These are phyloP conservation scores for Synanceia verrucosa DNA, from an alignment of 2,797 vertebrate species.

Conservation along the genomic window DNA sequence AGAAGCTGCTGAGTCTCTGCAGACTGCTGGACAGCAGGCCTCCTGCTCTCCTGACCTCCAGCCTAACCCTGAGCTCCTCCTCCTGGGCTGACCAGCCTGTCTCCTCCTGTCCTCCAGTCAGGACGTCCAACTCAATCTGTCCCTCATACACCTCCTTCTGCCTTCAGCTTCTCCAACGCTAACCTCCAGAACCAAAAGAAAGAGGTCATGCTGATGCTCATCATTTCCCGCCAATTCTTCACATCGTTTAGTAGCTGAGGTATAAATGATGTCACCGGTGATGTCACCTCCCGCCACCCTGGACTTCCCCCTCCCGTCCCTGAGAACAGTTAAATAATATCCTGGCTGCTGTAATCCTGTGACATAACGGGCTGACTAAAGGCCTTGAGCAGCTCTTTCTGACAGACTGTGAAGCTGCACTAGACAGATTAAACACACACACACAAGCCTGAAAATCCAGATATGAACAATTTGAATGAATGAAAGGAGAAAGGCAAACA, in stretches of 20 bases:
- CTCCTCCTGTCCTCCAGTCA: background rate
- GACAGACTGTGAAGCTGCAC: conserved; percentile 81
- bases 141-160: background rate
- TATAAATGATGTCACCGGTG: conserved; percentile 27
- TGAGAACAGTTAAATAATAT: conserved; percentile 67
- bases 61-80: background rate
- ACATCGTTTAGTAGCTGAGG: background rate
- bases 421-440: conserved; percentile 28
- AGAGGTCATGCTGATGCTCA: background rate
- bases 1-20: too few relatives aligned
- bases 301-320: background rate
- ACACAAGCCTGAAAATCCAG: background rate
- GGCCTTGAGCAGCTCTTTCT: conserved; percentile 77
- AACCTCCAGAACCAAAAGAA: background rate
- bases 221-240: background rate
- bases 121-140: background rate
- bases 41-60: background rate
- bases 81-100: background rate
- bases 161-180: background rate
- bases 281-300: background rate
- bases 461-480: background rate
- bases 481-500: background rate
- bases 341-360: conserved; percentile 63
- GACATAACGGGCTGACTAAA: conserved; percentile 64
- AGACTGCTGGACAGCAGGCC: background rate